Evolutionary conservation across 2,888 invertebrate genomes (phyloP), one percentile per base, ranked within the genome.

Genomic region (Lottia scabra): DNA sequence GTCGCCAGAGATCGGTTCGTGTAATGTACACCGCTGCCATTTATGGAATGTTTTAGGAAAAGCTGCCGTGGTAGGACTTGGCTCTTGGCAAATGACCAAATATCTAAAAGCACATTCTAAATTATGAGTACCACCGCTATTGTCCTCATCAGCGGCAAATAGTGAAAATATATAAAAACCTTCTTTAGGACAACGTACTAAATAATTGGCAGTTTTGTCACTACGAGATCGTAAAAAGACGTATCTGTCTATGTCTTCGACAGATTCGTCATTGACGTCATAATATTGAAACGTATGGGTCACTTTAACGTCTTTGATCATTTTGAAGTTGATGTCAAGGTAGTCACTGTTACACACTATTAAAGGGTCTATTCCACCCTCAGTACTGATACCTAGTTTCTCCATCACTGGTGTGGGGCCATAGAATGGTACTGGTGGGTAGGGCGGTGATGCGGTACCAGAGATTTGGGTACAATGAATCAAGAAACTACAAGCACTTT

Each of bases 141-240:
- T 76, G 30, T 76, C 79, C 26, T 75, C 67, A 26, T 84, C 80
- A 0, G 85, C 83, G 4, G 86, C 87, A 68, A 84, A 88, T 27
- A 88, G 68, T 1, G 87, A 87, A 74, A 88, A 87, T 38, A 87
- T 83, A 75, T 87, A 89, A 71, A 86, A 86, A 2, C 87, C 89
- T 74, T 86, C 85, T 65, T 84, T 84, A 0, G 88, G 88, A 77
- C 87, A 87, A 2, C 88, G 79, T 27, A 88, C 80, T 75, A 87
- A 76, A 74, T 86, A 89, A 44, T 84, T 85, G n/a, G 86, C 86
- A 10, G 83, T 83, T 10, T 75, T 78, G 64, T 86, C 83, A 65
- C 81, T 86, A 64, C 86, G 80, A 13, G 85, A 86, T 64, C 85
- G 78, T 26, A 85, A 80, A 76, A 88, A 87, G 68, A 85, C 86